Evolutionary conservation across 2,113 vertebrate genomes (phyloP).

Genomic region (Acrocephalus kingi): DNA sequence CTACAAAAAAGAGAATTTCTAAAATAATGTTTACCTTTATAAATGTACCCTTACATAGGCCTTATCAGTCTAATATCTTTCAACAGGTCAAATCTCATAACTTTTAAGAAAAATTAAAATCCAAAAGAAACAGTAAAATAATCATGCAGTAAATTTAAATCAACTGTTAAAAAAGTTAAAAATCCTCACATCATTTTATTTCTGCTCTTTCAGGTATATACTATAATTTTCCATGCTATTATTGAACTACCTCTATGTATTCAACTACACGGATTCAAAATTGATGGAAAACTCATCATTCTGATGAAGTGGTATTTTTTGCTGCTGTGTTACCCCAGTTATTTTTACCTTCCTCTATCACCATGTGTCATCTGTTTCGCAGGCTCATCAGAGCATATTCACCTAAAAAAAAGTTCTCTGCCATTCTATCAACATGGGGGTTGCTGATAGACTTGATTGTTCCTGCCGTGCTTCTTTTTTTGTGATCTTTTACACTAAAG

Average conservation of each 20-base stretch:
- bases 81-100: neutral
- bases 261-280: neutral
- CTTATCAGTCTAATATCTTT: neutral
- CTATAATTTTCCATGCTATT: neutral
- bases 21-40: neutral
- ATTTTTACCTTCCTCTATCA: constrained; percentile 22
- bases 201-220: neutral
- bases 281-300: neutral
- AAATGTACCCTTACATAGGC: neutral
- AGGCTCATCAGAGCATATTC: constrained; percentile 24
- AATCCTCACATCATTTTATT: neutral
- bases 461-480: neutral
- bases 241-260: neutral
- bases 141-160: neutral
- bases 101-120: neutral
- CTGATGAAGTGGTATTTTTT: constrained; percentile 1
- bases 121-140: neutral
- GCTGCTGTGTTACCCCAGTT: neutral
- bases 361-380: neutral
- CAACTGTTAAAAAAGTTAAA: neutral
- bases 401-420: constrained; percentile 6
- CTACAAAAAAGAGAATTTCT: neutral
- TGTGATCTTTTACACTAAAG: neutral
- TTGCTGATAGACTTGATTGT: neutral
- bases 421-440: neutral